phyloP scores from a whole-genome alignment of 2,113 vertebrate genomes.

The Ctenomys sociabilis region DNA sequence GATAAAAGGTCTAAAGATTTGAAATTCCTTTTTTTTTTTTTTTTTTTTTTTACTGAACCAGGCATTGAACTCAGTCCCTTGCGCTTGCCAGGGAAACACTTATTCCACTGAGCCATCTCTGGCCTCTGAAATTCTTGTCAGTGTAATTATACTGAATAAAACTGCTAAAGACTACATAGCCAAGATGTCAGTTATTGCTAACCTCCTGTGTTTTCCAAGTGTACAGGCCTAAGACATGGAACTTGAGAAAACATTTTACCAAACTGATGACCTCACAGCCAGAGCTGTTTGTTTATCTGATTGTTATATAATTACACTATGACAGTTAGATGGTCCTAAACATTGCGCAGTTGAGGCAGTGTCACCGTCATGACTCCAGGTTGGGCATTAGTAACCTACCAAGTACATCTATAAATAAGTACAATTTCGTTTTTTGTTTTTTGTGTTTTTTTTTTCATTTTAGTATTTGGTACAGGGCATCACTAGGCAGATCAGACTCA shows the following conservation, averaged over 20 bases:
- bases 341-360: not conserved
- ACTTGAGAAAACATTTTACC: not conserved
- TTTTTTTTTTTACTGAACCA: no score
- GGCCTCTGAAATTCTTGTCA: not conserved
- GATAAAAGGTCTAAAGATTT: no score
- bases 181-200: not conserved
- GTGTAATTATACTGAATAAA: not conserved
- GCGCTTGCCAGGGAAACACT: no score
- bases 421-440: not conserved
- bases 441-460: no score
- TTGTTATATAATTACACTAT: not conserved
- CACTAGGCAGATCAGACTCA: no score
- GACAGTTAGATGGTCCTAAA: not conserved
- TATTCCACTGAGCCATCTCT: no score
- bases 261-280: not conserved
- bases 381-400: not conserved
- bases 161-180: not conserved
- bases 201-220: not conserved
- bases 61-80: no score
- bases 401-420: not conserved
- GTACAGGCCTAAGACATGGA: not conserved
- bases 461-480: no score
- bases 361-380: not conserved
- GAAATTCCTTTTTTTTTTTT: no score
- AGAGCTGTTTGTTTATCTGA: not conserved